Base-by-base conservation (phyloP, 2,113 vertebrate species). In the Equus przewalskii region DNA sequence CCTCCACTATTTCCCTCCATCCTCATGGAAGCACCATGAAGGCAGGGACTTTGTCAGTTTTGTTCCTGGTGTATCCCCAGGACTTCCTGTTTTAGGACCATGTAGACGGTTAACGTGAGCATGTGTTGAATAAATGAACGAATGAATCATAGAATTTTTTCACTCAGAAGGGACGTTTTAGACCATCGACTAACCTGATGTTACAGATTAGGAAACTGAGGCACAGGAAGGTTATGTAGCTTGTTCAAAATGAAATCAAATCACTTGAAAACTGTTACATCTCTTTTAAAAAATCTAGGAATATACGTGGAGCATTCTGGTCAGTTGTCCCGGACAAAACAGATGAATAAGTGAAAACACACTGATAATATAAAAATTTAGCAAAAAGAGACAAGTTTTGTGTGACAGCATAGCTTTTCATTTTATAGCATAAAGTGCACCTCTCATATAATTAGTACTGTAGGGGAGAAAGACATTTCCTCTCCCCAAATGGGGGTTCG, bases 151-250 rank as follows among this genome's bases (percentile, higher is more conserved):
- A 70, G 5, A 51, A 33, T 67, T 81, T 73, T 92, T 91, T 69
- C 26, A 33, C 16, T 89, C 81, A 70, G 19, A 60, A 69, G 22
- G 5, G 7, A 80, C 36, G 73, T 85, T 96, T 85, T 60, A 88
- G 89, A 75, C 60, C 28, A 79, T 72, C 18, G 13, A 36, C 24
- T 83, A 86, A 69, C 46, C 54, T 24, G 67, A 56, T 81, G 30
- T 46, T 88, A 91, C 36, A 80, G 8, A 60, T 76, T 96, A 30
- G 33, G 51, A 87, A 96, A 94, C 46, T 41, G 36, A 91, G 70
- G 11, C 19, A 19, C 28, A 60, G 65, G 76, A 92, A 80, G 54
- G 14, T 78, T 51, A 13, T 46, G 6, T 69, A 60, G 28, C 51
- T 94, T 84, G 41, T 73, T 92, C 4, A 19, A 33, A 85, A 56